These are phyloP conservation scores for Callaeas wilsoni DNA, from an alignment of 2,113 vertebrate genomes.

Conservation along the genomic window DNA sequence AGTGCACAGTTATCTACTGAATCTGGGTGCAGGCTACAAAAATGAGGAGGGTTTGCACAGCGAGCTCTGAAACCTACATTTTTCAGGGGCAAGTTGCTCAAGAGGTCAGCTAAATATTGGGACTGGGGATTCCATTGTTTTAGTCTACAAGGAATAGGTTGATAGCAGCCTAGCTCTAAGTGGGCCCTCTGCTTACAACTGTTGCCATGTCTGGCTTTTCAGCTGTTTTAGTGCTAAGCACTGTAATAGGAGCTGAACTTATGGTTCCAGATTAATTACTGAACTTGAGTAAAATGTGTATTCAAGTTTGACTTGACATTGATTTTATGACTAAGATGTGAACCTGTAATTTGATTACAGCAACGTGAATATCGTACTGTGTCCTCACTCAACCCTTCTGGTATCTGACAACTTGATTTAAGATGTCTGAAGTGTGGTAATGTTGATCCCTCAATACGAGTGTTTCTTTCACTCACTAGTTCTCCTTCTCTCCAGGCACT, in stretches of 20 bases:
- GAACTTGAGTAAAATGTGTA: neutral
- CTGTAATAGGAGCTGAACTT: neutral
- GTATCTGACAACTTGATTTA: neutral
- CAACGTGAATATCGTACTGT: neutral
- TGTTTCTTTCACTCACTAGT: neutral
- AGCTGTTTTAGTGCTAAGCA: neutral
- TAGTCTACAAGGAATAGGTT: neutral
- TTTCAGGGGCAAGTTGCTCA: neutral
- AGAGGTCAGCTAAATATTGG: neutral
- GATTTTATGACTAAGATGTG: neutral
- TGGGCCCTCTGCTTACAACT: neutral
- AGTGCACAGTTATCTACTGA: neutral
- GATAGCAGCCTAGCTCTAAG: neutral
- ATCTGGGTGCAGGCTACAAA: neutral
- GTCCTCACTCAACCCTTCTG: neutral
- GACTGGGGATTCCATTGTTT: neutral
- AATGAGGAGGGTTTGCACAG: neutral
- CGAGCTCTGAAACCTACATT: neutral
- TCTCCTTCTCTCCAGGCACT: slow-evolving; percentile 71
- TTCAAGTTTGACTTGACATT: neutral
- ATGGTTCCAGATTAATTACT: neutral
- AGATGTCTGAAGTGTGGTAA: neutral
- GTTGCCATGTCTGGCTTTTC: neutral
- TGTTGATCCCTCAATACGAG: neutral
- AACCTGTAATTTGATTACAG: neutral